Evolutionary conservation across 2,888 invertebrate species (phyloP), one percentile per base, ranked within the genome.

Genomic region (Nesidiocoris tenuis): DNA sequence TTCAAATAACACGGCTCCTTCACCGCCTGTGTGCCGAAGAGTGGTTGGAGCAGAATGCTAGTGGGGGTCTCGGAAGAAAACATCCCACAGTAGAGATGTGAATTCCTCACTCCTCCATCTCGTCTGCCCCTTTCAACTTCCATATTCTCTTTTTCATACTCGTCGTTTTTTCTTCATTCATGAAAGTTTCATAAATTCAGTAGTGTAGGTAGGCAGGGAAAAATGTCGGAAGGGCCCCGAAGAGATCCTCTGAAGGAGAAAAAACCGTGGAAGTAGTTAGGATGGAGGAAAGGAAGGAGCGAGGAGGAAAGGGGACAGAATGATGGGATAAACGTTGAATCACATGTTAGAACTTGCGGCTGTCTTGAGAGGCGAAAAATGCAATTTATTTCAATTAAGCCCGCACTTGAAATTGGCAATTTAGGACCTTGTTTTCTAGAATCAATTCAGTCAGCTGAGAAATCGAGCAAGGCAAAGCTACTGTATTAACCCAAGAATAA

Each of bases 181-280:
- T 75, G 75, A 75, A 75, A 75, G 59, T 75, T 75, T 75, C 75
- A 75, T 75, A 75, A 74, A 75, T 75, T 75, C 61, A 23, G 25
- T 61, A n/a, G 56, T n/a, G 19, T 57, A 63, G 57, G n/a, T 7
- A 54, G 21, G 61, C 22, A 61, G 59, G 61, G 57, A 39, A 25
- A 64, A 65, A 64, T 22, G 72, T 16, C 22, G 61, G 61, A 22
- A 61, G 61, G 61, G 57, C 61, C 59, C 57, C 25, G 76, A 77
- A 76, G 65, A 39, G 65, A 65, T 39, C 39, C 39, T 39, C 39
- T 39, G 67, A 55, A 21, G 9, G 16, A 63, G 59, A 17, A 18
- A 59, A 59, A 18, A 59, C 59, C 21, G 21, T 16, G 21, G 63
- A 21, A 16, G 39, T 39, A 39, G 39, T 3, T 3, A 39, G 12